Base-by-base conservation (phyloP, 2,113 vertebrate species). In the Herpetotheres cachinnans region DNA sequence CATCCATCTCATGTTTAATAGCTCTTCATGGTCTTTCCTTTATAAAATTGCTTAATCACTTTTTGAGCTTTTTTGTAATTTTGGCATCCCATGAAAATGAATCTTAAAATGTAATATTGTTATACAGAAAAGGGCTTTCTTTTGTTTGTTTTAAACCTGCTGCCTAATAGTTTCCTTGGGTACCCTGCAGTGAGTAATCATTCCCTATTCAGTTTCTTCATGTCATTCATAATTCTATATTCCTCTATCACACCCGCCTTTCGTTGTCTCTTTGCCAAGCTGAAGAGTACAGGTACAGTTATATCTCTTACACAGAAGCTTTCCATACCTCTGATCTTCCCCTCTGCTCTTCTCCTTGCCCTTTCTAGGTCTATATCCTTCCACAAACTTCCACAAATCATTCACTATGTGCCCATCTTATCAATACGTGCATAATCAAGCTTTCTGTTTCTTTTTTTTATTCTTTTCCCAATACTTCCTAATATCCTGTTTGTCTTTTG, bases 101-200 rank as follows among this genome's bases (percentile, higher is more conserved):
- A 90, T 79, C 54, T 90, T 62, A 85, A 79, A 38, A 40, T 56
- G 19, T 26, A 82, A 90, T 76, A 47, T 34, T 85, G 27, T 82
- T 77, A 77, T 62, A 58, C 90, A 85, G 66, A 66, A 95, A 95
- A 90, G 40, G 29, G 58, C 40, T 82, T 91, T 90, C 78, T 96
- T 91, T 91, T 97, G 96, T 97, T 97, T 97, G 96, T 97, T 97
- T 97, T 96, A 96, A 88, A 96, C 58, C 70, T 90, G 62, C 87
- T 93, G 88, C 90, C 87, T 95, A 96, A 97, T 91, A 95, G 82
- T 93, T 96, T 96, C 82, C 95, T 72, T 91, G 78, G 90, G 82
- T 94, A 91, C 66, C 96, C 96, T 3, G 12, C 85, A 62, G 96
- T 91, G 95, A 96, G 96, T 86, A 97, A 97, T 97, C 96, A 97